These are phyloP conservation scores for Microplitis deprimator DNA, from an alignment of 2,888 invertebrate species.

Conservation along the genomic window DNA sequence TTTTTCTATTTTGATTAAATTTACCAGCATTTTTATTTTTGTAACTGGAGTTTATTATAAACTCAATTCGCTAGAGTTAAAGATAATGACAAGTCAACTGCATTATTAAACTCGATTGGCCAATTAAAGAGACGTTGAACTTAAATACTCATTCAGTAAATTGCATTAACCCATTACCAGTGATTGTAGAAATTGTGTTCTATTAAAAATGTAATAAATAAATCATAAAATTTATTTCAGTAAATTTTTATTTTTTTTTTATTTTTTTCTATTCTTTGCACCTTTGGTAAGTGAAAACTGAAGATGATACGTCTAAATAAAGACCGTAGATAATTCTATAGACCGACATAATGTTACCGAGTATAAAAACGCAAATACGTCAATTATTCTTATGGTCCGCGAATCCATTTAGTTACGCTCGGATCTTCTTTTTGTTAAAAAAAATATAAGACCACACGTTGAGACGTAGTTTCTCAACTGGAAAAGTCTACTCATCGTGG, in stretches of 20 bases:
- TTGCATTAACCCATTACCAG: not conserved
- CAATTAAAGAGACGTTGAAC: slow-evolving; percentile 69
- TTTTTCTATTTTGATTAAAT: no score
- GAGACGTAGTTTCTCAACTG: not conserved
- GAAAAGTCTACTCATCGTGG: slow-evolving; percentile 18
- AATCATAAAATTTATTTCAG: not conserved
- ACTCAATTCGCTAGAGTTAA: not conserved
- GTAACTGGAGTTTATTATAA: no score
- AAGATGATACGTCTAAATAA: not conserved
- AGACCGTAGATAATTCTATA: not conserved
- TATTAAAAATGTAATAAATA: slow-evolving; percentile 8
- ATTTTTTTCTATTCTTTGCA: no score
- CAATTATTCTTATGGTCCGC: not conserved
- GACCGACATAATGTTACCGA: slow-evolving; percentile 10
- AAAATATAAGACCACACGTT: not conserved
- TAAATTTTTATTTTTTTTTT: no score
- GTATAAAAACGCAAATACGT: slow-evolving; percentile 12
- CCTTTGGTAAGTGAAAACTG: not conserved
- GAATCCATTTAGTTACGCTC: slow-evolving; percentile 23
- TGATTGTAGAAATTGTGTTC: not conserved
- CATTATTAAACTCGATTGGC: slow-evolving; percentile 67
- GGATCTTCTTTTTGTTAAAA: not conserved
- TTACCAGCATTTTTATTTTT: no score
- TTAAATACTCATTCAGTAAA: slow-evolving; percentile 37
- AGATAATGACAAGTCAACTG: not conserved